Evolutionary conservation across 2,113 vertebrate genomes (phyloP).

Genomic region (Lutjanus erythropterus): DNA sequence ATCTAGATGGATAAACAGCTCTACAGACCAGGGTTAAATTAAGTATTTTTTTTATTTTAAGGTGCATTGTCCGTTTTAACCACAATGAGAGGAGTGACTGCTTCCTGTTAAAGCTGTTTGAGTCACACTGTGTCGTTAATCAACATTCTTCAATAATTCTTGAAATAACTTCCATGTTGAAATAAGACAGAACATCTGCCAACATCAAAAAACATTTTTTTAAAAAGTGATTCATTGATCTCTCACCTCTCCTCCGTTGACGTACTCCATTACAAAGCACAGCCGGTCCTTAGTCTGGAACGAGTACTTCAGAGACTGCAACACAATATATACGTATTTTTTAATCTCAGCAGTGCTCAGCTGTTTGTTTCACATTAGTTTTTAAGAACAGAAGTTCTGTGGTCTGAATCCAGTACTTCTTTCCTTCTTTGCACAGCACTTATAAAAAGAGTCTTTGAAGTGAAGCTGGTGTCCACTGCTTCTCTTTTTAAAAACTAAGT

Average conservation of each 20-base stretch:
- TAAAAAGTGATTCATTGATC: neutral
- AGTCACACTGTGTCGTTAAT: neutral
- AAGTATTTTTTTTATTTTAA: too few relatives aligned
- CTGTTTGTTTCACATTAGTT: neutral
- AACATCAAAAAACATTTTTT: neutral
- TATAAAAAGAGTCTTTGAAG: neutral
- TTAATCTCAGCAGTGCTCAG: neutral
- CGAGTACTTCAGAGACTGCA: constrained; percentile 97
- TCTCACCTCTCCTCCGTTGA: constrained; percentile 97
- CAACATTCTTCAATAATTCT: constrained; percentile 6
- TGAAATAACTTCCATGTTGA: constrained; percentile 9
- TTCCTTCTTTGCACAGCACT: neutral
- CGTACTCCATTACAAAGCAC: constrained; percentile 99
- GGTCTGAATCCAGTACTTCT: neutral
- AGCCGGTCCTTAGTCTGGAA: constrained; percentile 99
- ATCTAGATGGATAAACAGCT: too few relatives aligned
- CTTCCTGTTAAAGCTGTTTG: constrained; percentile 3
- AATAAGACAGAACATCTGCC: neutral
- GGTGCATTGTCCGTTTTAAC: too few relatives aligned
- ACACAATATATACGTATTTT: constrained; percentile 66
- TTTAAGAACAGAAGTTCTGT: constrained; percentile 1
- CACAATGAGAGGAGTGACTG: neutral
- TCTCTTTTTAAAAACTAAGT: neutral
- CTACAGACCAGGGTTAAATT: too few relatives aligned
- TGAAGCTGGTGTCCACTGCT: neutral